Conservation (phyloP, 1,140 invertebrate genomes). For the roundworm (Caenorhabditis elegans) region WBcel235 BX284606.5:8553501-8554000, state of each 20-base stretch:
- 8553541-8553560: too few relatives aligned
- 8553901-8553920: conserved; percentile 1
- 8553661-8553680: conserved; percentile 28
- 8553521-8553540: too few relatives aligned
- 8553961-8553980: background rate
- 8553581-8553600: too few relatives aligned
- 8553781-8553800: background rate
- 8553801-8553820: background rate
- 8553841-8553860: background rate
- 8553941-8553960: conserved; percentile 27
- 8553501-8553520: too few relatives aligned
- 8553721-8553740: conserved; percentile 37
- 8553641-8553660: background rate
- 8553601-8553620: too few relatives aligned
- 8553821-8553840: conserved; percentile 37
- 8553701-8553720: conserved; percentile 24
- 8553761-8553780: conserved; percentile 7
- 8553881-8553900: background rate
- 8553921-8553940: conserved; percentile 12
- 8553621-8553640: too few relatives aligned
- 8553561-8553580: too few relatives aligned
- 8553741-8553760: conserved; percentile 14
- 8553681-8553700: conserved; percentile 32
- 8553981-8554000: conserved; percentile 4
- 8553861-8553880: background rate